These are phyloP conservation scores for Cabera pusaria DNA, from an alignment of 2,888 invertebrate species.

Conservation along the genomic window DNA sequence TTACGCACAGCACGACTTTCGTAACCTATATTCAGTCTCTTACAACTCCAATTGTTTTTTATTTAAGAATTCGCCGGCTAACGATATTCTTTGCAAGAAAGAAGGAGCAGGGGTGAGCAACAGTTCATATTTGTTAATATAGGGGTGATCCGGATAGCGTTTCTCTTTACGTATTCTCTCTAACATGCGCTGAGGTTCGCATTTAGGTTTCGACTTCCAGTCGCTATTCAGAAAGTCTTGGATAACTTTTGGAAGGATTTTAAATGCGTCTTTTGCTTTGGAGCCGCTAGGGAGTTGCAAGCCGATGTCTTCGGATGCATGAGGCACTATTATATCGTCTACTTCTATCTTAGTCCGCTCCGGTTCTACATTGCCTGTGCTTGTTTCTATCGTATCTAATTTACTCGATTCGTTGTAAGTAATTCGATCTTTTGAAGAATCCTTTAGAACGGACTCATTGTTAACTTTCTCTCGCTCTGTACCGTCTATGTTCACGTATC, in stretches of 20 bases:
- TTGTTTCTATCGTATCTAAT: constrained; percentile 34
- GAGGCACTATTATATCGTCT: constrained; percentile 67
- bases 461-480: constrained; percentile 66
- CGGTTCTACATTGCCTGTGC: constrained; percentile 2
- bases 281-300: constrained; percentile 59
- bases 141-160: constrained; percentile 82
- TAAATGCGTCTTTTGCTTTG: constrained; percentile 61
- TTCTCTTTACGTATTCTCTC: constrained; percentile 87
- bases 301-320: constrained; percentile 42
- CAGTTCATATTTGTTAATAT: constrained; percentile 85
- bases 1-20: constrained; percentile 1
- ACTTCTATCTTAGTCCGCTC: constrained; percentile 50
- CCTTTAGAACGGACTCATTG: constrained; percentile 58
- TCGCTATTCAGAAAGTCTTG: constrained; percentile 81
- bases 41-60: constrained; percentile 68
- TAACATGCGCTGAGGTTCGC: constrained; percentile 88
- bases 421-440: constrained; percentile 63
- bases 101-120: constrained; percentile 92
- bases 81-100: constrained; percentile 89
- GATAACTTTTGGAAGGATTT: constrained; percentile 81
- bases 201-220: constrained; percentile 79
- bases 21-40: too few relatives aligned
- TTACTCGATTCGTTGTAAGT: constrained; percentile 48
- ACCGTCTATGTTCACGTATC: constrained; percentile 73
- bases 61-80: constrained; percentile 89